Evolutionary conservation across 2,113 vertebrate species (phyloP), one percentile per base, ranked within the genome.

Genomic region (Phylloscopus trochiloides): DNA sequence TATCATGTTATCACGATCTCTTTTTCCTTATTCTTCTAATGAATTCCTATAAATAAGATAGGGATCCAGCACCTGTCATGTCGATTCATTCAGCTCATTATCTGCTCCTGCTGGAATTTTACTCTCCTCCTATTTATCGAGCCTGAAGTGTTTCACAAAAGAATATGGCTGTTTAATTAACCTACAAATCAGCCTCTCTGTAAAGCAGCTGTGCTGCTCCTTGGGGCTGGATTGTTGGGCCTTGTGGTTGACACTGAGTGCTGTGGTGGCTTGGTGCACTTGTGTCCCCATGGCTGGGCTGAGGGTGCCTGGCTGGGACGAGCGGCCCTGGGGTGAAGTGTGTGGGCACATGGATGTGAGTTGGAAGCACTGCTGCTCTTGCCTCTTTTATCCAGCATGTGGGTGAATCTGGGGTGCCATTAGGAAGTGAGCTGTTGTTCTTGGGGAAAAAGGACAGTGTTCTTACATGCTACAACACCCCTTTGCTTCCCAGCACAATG

Each of bases 121-220:
- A 50, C 63, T 88, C 90, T 88, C 71, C 55, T 28, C 67, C 78
- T 82, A 22, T 92, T 88, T 94, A 93, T 94, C 3, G 20, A 90
- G 90, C 76, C 70, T 92, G 3, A 6, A 92, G 92, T 81, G 88
- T 75, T 93, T 84, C 86, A 84, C 82, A 94, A 93, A 86, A 93
- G 94, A 94, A 92, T 88, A 95, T 93, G 95, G 88, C 90, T 92
- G 82, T 92, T 93, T 93, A 97, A 97, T 96, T 96, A 95, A 88
- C 82, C 92, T 43, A 68, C 93, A 86, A 75, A 96, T 96, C 95
- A 96, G 82, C 72, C 55, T 80, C 32, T 86, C 92, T 63, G 75
- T 66, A 62, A 80, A 88, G 62, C 72, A 62, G 85, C 87, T 28
- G 28, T 43, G 79, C 90, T 0, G 0, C 58, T 83, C 52, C 88